Evolutionary conservation across 2,113 vertebrate species (phyloP).

Genomic region (Nematolebias whitei): DNA sequence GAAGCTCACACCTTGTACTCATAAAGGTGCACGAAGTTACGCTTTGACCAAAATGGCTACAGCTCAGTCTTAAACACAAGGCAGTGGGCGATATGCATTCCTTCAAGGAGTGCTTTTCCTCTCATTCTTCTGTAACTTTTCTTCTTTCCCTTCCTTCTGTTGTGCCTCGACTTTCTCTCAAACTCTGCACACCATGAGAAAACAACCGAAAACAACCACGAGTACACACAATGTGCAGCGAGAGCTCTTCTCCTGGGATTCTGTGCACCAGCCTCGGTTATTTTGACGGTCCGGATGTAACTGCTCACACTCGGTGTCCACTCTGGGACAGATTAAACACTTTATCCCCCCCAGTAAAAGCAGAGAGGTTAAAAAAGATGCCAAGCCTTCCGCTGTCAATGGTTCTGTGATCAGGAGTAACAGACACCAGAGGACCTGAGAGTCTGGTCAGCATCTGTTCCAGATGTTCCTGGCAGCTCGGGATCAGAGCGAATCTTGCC

Average conservation of each 20-base stretch:
- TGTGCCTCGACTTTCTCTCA: not conserved
- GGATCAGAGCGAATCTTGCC: slow-evolving; percentile 26
- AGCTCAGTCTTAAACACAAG: too few relatives aligned
- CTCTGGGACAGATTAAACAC: not conserved
- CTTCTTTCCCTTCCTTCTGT: slow-evolving; percentile 5
- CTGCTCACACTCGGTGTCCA: not conserved
- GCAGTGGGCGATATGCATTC: too few relatives aligned
- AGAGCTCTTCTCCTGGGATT: not conserved
- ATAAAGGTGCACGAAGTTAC: too few relatives aligned
- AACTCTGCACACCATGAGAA: not conserved
- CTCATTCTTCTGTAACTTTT: too few relatives aligned
- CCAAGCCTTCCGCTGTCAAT: slow-evolving; percentile 19
- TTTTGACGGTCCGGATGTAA: not conserved
- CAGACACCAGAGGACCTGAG: slow-evolving; percentile 53
- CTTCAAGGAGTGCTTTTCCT: too few relatives aligned
- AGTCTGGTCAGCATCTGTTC: slow-evolving; percentile 51
- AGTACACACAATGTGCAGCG: not conserved
- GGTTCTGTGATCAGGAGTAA: slow-evolving; percentile 51
- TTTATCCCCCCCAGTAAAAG: not conserved
- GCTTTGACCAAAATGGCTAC: too few relatives aligned
- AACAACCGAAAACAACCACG: not conserved
- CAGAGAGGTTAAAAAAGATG: not conserved
- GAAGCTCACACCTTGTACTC: too few relatives aligned
- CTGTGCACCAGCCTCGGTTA: not conserved
- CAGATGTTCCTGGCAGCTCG: slow-evolving; percentile 30